phyloP scores from a whole-genome alignment of 1,140 invertebrate species.

The Drosophila jambulina region DNA sequence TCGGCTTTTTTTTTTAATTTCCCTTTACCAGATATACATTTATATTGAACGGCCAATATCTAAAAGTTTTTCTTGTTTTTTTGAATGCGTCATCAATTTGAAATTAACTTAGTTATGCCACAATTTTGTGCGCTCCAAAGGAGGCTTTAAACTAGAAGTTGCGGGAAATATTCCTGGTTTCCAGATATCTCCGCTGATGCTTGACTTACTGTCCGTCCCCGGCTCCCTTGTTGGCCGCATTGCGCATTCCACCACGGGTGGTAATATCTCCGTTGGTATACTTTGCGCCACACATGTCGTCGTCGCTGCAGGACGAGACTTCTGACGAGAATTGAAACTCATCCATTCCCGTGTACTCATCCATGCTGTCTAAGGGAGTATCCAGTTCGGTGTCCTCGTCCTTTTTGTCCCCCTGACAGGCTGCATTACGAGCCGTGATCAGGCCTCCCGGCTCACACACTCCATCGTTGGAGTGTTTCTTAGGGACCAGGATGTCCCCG shows the following conservation, averaged over 20 bases:
- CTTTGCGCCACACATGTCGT: constrained; percentile 32
- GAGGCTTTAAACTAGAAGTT: constrained; percentile 7
- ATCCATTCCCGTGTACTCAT: constrained; percentile 60
- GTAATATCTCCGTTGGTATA: constrained; percentile 47
- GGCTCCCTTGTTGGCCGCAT: constrained; percentile 54
- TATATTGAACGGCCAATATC: no score
- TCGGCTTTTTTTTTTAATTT: constrained; percentile 3
- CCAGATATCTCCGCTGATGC: not conserved
- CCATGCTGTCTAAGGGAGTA: constrained; percentile 61
- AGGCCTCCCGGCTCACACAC: not conserved
- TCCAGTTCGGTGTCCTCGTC: constrained; percentile 37
- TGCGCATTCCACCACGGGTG: constrained; percentile 23
- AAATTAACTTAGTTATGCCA: constrained; percentile 8
- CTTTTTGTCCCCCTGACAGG: constrained; percentile 8
- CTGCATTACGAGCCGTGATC: not conserved
- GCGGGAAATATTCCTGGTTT: not conserved
- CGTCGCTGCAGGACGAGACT: constrained; percentile 65
- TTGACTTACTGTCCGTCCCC: constrained; percentile 62
- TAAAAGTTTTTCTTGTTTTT: no score
- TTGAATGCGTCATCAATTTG: no score
- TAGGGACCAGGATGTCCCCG: constrained; percentile 11
- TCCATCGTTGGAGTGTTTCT: not conserved
- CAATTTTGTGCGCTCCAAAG: constrained; percentile 12
- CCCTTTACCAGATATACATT: constrained; percentile 10
- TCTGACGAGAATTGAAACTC: constrained; percentile 72